These are phyloP conservation scores for Morone saxatilis DNA, from an alignment of 2,113 vertebrate species.

Conservation along the genomic window DNA sequence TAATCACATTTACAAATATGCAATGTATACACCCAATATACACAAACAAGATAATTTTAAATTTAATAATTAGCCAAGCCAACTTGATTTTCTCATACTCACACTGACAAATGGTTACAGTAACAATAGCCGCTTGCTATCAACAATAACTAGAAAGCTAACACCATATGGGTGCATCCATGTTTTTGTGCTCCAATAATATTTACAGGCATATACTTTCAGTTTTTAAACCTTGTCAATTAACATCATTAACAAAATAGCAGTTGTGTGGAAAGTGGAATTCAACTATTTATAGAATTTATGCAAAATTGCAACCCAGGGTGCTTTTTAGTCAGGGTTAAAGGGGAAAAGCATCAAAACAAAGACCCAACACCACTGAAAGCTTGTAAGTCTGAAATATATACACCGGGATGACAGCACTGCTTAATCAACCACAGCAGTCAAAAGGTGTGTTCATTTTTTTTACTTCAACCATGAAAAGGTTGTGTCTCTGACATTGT, in stretches of 20 bases:
- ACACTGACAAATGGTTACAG: background rate
- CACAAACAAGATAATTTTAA: background rate
- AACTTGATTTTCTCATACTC: background rate
- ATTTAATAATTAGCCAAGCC: background rate
- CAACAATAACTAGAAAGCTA: background rate
- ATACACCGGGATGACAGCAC: background rate
- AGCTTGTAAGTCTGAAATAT: background rate
- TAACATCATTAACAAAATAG: too few species aligned
- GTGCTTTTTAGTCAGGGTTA: conserved; percentile 26
- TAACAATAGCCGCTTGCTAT: background rate
- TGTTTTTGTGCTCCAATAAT: background rate
- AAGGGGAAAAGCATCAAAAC: conserved; percentile 3
- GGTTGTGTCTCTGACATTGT: conserved; percentile 5
- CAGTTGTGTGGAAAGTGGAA: background rate
- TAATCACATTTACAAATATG: background rate
- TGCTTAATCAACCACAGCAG: conserved; percentile 12
- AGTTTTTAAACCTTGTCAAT: background rate
- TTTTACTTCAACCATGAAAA: conserved; percentile 2
- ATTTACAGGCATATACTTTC: background rate
- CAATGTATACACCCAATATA: background rate
- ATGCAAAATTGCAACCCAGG: background rate
- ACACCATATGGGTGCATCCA: background rate
- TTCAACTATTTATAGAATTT: conserved; percentile 22
- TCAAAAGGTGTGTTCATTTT: background rate
- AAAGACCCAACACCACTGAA: background rate